Conservation (phyloP, 92 coral and sea anemone species). For the Parazoanthus atlanticus region DNA sequence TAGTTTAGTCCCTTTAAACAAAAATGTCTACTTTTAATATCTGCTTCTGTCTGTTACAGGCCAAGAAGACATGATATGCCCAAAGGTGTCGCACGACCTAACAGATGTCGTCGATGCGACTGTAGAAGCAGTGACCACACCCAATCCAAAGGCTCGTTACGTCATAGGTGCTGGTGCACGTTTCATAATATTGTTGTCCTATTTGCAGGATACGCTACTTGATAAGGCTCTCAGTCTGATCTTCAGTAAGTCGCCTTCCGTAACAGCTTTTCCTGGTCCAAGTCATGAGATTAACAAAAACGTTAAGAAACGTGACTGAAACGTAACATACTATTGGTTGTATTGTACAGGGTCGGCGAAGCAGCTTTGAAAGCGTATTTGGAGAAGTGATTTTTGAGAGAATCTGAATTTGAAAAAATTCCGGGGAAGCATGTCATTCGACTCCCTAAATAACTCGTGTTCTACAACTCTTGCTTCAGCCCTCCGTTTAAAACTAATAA, state of each 20-base stretch:
- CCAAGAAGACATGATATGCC: conserved; percentile 13
- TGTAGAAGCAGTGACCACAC: conserved; percentile 14
- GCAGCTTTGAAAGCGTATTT: too few relatives aligned
- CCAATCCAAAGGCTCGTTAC: conserved; percentile 32
- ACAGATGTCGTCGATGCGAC: conserved; percentile 15
- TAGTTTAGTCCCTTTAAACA: too few relatives aligned
- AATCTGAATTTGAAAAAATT: too few relatives aligned
- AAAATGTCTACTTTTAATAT: background rate
- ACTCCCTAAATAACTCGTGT: too few relatives aligned
- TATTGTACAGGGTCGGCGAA: background rate
- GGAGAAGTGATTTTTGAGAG: too few relatives aligned
- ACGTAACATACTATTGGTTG: background rate
- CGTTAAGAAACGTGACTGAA: background rate
- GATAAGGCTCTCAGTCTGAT: conserved; percentile 14
- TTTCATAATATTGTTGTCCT: conserved; percentile 17
- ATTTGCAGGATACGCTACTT: background rate
- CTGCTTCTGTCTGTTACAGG: background rate
- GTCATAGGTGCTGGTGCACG: conserved; percentile 12
- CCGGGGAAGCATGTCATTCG: too few relatives aligned
- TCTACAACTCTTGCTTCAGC: too few relatives aligned
- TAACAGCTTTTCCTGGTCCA: conserved; percentile 31
- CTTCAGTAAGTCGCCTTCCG: background rate
- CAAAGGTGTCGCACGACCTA: conserved; percentile 27
- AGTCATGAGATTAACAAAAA: background rate
- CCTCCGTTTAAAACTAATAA: too few relatives aligned